A percentile compares a stretch with the other conserved stretches of the same genome.
phyloP scores from a whole-genome alignment of 2,113 vertebrate genomes.

The Marmota monax region DNA sequence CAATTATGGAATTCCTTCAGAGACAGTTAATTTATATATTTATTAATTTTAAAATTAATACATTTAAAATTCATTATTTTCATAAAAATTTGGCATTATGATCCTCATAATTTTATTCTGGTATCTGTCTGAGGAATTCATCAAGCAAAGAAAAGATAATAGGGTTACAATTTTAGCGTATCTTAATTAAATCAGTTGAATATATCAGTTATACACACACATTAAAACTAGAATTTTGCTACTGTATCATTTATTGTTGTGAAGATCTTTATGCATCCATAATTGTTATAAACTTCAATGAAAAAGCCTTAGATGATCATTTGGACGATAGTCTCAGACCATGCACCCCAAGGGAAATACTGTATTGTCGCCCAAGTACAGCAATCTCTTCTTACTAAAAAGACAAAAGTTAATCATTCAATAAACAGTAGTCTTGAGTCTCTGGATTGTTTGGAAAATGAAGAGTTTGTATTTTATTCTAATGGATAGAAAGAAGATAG shows the following conservation, averaged over 20 bases:
- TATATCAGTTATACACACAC: neutral
- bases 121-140: neutral
- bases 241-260: neutral
- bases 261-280: neutral
- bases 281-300: neutral
- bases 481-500: neutral
- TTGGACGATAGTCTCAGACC: neutral
- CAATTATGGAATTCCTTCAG: neutral
- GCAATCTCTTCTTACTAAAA: neutral
- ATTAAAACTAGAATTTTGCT: neutral
- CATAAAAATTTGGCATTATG: neutral
- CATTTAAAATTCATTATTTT: conserved; percentile 1
- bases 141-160: neutral
- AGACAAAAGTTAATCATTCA: neutral
- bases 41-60: neutral
- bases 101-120: conserved; percentile 28
- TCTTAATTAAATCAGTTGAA: conserved; percentile 53
- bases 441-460: neutral
- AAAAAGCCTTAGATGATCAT: neutral
- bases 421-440: neutral
- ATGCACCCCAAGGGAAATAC: neutral
- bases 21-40: neutral
- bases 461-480: neutral
- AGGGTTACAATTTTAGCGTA: neutral
- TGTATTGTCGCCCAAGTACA: neutral